Evolutionary conservation across 2,888 invertebrate genomes (phyloP).

Genomic region (Agonum fuliginosum): DNA sequence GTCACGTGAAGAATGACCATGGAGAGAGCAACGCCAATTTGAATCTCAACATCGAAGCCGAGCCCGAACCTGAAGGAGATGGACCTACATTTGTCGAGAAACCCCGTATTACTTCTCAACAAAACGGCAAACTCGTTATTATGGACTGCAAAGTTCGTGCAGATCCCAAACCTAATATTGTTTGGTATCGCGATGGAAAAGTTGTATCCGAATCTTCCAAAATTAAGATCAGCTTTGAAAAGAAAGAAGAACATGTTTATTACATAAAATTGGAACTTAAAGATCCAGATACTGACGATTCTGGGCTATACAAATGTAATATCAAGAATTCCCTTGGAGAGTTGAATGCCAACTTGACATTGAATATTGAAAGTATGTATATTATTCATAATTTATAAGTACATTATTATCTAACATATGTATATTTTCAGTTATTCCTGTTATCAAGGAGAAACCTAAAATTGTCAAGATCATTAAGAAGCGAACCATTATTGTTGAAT

Average conservation of each 20-base stretch:
- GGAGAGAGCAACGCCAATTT: conserved; percentile 98
- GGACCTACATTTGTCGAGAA: conserved; percentile 96
- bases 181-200: conserved; percentile 89
- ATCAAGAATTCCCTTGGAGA: conserved; percentile 97
- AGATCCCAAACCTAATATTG: conserved; percentile 87
- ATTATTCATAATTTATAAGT: neutral
- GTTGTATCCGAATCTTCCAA: conserved; percentile 88
- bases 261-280: conserved; percentile 90
- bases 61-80: conserved; percentile 93
- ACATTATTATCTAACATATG: conserved; percentile 9
- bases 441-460: conserved; percentile 94
- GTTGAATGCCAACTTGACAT: conserved; percentile 96
- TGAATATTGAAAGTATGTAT: conserved; percentile 95
- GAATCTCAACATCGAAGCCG: conserved; percentile 97
- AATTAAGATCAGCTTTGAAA: conserved; percentile 83
- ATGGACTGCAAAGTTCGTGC: conserved; percentile 87
- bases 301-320: conserved; percentile 98
- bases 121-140: conserved; percentile 87
- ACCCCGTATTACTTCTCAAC: conserved; percentile 89
- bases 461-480: conserved; percentile 94
- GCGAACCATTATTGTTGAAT: conserved; percentile 94
- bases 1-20: conserved; percentile 95
- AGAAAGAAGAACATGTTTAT: conserved; percentile 87
- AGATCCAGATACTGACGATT: conserved; percentile 96
- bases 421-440: conserved; percentile 84